These are phyloP conservation scores for Lagenorhynchus albirostris DNA, from an alignment of 2,113 vertebrate genomes.

Conservation along the genomic window DNA sequence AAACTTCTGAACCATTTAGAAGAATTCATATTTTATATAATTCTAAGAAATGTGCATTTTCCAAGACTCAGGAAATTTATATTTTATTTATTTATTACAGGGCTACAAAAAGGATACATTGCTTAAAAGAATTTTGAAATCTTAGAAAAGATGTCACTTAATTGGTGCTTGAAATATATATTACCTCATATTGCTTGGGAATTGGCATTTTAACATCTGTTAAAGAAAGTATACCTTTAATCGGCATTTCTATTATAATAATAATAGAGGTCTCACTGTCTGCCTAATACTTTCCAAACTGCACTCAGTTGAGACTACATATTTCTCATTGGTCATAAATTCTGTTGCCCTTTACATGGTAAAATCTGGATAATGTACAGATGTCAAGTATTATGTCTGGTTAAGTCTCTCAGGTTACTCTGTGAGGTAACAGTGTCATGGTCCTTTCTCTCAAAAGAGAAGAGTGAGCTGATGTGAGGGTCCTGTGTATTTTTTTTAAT, in stretches of 20 bases:
- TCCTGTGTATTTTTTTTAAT: neutral
- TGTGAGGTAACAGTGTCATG: too few relatives aligned
- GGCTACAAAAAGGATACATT: neutral
- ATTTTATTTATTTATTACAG: neutral
- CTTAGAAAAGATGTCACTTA: neutral
- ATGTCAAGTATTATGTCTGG: neutral
- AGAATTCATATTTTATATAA: neutral
- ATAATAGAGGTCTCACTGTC: neutral
- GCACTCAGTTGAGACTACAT: neutral
- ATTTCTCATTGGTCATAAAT: neutral
- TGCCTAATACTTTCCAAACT: neutral
- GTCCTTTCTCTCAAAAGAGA: neutral
- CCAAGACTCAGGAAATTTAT: neutral
- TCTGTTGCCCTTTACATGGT: neutral
- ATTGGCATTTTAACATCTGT: neutral
- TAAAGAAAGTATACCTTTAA: neutral
- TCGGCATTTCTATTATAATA: neutral
- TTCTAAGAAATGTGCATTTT: neutral
- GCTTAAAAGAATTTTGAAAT: neutral
- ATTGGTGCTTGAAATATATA: neutral
- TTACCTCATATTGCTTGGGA: neutral
- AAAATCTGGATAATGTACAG: neutral
- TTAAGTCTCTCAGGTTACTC: neutral
- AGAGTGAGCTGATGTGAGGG: neutral
- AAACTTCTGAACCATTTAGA: neutral